Conservation (phyloP, 2,797 vertebrate genomes). For the Poecilia velifera region DNA sequence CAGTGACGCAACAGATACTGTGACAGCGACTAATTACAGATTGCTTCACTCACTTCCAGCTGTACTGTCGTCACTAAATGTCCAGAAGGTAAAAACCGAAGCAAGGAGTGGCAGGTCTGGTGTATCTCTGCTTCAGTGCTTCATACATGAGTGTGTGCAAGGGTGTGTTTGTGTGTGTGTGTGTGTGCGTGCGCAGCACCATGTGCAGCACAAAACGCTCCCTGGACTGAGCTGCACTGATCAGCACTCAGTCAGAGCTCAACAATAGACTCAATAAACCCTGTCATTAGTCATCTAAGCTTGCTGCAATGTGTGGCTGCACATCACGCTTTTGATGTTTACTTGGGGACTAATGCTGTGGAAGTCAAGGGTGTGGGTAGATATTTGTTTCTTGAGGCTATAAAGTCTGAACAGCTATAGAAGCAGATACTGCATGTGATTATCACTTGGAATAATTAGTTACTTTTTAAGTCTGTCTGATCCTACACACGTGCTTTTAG, state of each 20-base stretch:
- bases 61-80: constrained; percentile 62
- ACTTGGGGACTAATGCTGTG: constrained; percentile 63
- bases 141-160: constrained; percentile 10
- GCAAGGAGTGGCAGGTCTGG: constrained; percentile 64
- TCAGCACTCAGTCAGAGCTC: constrained; percentile 39
- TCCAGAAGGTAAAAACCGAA: constrained; percentile 42
- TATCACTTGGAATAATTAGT: constrained; percentile 34
- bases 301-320: constrained; percentile 48
- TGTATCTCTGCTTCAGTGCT: constrained; percentile 23
- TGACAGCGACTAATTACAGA: constrained; percentile 61
- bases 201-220: constrained; percentile 27
- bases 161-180: constrained; percentile 11
- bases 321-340: constrained; percentile 62
- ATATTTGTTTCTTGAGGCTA: constrained; percentile 72
- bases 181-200: constrained; percentile 17
- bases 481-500: not conserved
- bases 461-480: constrained; percentile 6
- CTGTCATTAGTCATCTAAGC: constrained; percentile 69
- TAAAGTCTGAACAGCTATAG: constrained; percentile 28
- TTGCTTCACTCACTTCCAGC: constrained; percentile 71
- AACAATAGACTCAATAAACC: constrained; percentile 63
- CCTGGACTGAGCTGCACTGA: constrained; percentile 32
- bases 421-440: constrained; percentile 15
- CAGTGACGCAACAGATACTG: constrained; percentile 52
- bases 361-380: constrained; percentile 57